Evolutionary conservation across 2,797 vertebrate genomes (phyloP), one percentile per base, ranked within the genome.

Genomic region (Mionectes olivaceus): DNA sequence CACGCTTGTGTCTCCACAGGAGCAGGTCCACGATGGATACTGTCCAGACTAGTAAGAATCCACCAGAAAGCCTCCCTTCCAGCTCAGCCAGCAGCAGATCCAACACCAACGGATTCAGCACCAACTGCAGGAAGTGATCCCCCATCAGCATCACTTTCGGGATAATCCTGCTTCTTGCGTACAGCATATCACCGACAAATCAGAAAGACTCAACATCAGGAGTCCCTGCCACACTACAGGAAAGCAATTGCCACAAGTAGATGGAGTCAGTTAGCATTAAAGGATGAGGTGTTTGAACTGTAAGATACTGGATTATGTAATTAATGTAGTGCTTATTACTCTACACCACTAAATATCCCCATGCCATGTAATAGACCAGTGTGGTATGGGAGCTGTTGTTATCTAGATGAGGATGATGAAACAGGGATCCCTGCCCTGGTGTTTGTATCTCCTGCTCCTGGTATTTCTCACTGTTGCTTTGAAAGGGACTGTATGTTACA

Each of bases 351-450:
- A 81, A 59, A 78, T 53, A 43, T 21, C 7, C 12, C 16, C 15
- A 0, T 2, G 35, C 8, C 24, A 15, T 35, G 27, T 35, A n/a
- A 37, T 24, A 60, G n/a, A 43, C 5, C n/a, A 76, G 10, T 16
- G 39, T 43, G 55, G 27, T 39, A 43, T 16, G 15, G n/a, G 11
- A 89, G 23, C 30, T 90, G 46, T 19, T 78, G 44, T 47, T 33
- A 12, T 7, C 35, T 41, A 39, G 68, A 78, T 7, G 17, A 79
- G 35, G 47, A 11, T 55, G 32, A 52, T 50, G 19, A 65, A 56
- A 83, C 82, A 44, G 3, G 3, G 2, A 1, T 49, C 19, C 21
- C 13, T 21, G 11, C 7, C 25, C n/a, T 71, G 5, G 37, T 18
- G 35, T 3, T 56, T 2, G 1, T n/a, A 6, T 44, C 28, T 82